These are phyloP conservation scores for Tupaia tana DNA, from an alignment of 2,113 vertebrate species.

Conservation along the genomic window DNA sequence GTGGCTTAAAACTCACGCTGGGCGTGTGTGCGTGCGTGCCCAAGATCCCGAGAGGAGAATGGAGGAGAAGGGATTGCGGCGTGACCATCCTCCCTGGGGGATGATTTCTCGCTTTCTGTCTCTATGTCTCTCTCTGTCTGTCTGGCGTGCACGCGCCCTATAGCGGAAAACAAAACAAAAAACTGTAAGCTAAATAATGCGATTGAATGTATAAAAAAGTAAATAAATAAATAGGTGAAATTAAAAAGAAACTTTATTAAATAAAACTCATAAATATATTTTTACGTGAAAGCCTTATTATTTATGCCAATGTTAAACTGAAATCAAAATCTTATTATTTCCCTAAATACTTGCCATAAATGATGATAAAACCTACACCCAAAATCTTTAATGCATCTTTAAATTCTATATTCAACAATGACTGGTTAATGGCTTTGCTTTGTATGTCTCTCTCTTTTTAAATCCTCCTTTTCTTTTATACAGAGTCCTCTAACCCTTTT, in stretches of 20 bases:
- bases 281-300: slow-evolving; percentile 24
- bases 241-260: slow-evolving; percentile 42
- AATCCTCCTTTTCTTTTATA: slow-evolving; percentile 54
- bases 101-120: too few species aligned
- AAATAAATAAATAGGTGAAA: too few species aligned
- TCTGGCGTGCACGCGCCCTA: too few species aligned
- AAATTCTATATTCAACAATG: slow-evolving; percentile 33
- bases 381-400: slow-evolving; percentile 50
- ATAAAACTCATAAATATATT: not conserved
- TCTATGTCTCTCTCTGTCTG: too few species aligned
- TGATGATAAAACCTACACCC: not conserved
- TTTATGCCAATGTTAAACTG: not conserved
- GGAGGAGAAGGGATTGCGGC: too few species aligned
- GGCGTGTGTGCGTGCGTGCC: too few species aligned
- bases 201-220: too few species aligned
- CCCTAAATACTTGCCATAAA: not conserved
- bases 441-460: not conserved
- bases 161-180: too few species aligned
- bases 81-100: too few species aligned
- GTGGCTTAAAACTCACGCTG: too few species aligned
- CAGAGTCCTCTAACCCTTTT: slow-evolving; percentile 49
- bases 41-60: too few species aligned
- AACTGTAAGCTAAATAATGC: too few species aligned
- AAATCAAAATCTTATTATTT: slow-evolving; percentile 33
- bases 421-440: slow-evolving; percentile 62